Evolutionary conservation across 2,797 vertebrate genomes (phyloP), one percentile per base, ranked within the genome.

Genomic region (Brachymystax lenok): DNA sequence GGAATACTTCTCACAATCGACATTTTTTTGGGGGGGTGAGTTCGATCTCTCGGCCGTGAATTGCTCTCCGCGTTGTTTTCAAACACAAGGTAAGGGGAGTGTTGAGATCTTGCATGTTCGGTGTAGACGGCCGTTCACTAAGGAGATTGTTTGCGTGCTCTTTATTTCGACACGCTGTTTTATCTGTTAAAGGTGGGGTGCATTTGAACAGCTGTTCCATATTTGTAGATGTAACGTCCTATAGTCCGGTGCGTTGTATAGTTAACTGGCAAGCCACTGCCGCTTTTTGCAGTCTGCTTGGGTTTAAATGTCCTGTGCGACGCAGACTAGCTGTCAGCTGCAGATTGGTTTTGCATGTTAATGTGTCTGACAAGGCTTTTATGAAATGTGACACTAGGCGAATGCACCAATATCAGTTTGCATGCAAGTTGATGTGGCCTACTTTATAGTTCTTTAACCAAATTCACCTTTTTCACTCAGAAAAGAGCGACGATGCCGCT

Each of bases 401-500:
- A 52, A 61, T 21, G 70, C 24, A 17, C 28, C 69, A 70, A 24
- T 50, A 59, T 59, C 54, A 4, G 40, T 40, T 46, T 73, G 71
- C 28, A 73, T 73, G 51, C 71, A 61, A 73, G 21, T 27, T 61
- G 17, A 33, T 59, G 30, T 54, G 12, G 40, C 40, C 10, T 46
- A 3, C 14, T 46, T 72, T 52, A 52, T 46, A 3, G 10, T 46
- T 46, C 2, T 46, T 46, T 56, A 16, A 54, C 30, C 68, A 24
- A 74, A 91, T 81, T 69, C 27, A 27, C 13, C 5, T 3, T 21
- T 70, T 40, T 79, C 86, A 89, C 77, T 33, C 19, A 63, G 0
- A 66, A 74, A 46, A 46, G 40, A 80, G 76, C 80, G 79, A 66
- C 24, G 87, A 99, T 99, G 98, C 96, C 97, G 89, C 95, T 96